Conservation (phyloP, 2,888 invertebrate species). For the Netelia melanura region DNA sequence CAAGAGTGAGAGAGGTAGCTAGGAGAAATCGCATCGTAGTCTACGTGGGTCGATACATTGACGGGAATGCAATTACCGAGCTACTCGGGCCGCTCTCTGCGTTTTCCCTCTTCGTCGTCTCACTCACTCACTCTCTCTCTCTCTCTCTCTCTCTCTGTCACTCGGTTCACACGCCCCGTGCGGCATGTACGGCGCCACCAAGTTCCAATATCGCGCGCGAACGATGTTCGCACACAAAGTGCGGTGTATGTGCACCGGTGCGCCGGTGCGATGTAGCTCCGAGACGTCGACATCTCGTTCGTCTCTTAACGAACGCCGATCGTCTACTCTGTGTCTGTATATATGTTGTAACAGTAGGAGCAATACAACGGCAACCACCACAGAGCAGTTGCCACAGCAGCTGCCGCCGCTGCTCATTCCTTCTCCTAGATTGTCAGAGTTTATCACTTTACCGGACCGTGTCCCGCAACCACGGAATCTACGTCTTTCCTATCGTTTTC, state of each 20-base stretch:
- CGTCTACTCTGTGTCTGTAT: background rate
- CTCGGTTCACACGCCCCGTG: background rate
- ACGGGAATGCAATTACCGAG: constrained; percentile 72
- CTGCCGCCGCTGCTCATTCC: constrained; percentile 31
- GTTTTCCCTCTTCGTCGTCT: constrained; percentile 24
- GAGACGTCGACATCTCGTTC: constrained; percentile 47
- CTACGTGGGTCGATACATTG: constrained; percentile 71
- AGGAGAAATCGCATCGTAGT: constrained; percentile 62
- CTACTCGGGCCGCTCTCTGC: constrained; percentile 64
- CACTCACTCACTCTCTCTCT: constrained; percentile 16
- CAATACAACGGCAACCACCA: constrained; percentile 34
- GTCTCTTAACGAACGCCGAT: constrained; percentile 48
- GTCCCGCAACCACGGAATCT: background rate
- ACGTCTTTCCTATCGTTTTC: constrained; percentile 7
- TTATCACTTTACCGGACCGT: constrained; percentile 11
- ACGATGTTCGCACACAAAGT: constrained; percentile 43
- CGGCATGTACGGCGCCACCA: constrained; percentile 42
- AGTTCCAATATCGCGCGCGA: constrained; percentile 62
- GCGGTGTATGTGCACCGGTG: constrained; percentile 25
- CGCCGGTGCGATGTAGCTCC: constrained; percentile 26
- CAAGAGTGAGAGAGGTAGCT: constrained; percentile 40
- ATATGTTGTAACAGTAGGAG: background rate
- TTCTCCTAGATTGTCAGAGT: constrained; percentile 26
- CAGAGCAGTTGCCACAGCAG: constrained; percentile 35
- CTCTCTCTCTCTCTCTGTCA: constrained; percentile 13